phyloP scores from a whole-genome alignment of 2,888 invertebrate species.

The Lithosia quadra region DNA sequence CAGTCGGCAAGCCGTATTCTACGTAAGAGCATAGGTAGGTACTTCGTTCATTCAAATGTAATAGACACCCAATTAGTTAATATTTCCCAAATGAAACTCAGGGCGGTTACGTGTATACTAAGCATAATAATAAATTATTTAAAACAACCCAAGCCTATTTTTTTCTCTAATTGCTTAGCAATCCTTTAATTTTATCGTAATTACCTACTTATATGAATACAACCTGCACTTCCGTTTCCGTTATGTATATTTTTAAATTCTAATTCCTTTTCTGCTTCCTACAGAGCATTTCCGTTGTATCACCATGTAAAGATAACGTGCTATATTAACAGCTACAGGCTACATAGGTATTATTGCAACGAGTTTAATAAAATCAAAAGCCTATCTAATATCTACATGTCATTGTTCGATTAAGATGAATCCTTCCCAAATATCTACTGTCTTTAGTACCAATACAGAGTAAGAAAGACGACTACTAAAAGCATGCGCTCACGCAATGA shows the following conservation, averaged over 20 bases:
- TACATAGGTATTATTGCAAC: neutral
- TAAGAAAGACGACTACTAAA: constrained; percentile 43
- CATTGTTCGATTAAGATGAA: constrained; percentile 8
- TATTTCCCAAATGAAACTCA: neutral
- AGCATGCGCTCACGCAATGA: constrained; percentile 70
- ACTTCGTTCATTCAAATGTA: neutral
- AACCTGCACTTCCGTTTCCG: constrained; percentile 40
- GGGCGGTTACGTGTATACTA: neutral
- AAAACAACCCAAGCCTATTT: neutral
- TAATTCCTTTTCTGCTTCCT: constrained; percentile 45
- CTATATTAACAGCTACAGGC: constrained; percentile 1
- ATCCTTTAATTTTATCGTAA: constrained; percentile 7
- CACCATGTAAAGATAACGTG: constrained; percentile 14
- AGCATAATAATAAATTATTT: neutral
- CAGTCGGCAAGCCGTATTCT: too few species aligned
- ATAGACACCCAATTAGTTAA: neutral
- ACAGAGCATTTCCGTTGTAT: constrained; percentile 21
- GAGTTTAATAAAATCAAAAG: neutral
- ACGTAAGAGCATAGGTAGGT: neutral
- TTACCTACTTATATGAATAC: constrained; percentile 17
- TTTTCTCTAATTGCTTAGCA: neutral
- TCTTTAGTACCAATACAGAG: neutral
- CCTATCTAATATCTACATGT: neutral
- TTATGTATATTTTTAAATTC: constrained; percentile 31
- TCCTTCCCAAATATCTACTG: neutral